Evolutionary conservation across 2,113 vertebrate species (phyloP), one percentile per base, ranked within the genome.

Genomic region (Pygoscelis antarcticus): DNA sequence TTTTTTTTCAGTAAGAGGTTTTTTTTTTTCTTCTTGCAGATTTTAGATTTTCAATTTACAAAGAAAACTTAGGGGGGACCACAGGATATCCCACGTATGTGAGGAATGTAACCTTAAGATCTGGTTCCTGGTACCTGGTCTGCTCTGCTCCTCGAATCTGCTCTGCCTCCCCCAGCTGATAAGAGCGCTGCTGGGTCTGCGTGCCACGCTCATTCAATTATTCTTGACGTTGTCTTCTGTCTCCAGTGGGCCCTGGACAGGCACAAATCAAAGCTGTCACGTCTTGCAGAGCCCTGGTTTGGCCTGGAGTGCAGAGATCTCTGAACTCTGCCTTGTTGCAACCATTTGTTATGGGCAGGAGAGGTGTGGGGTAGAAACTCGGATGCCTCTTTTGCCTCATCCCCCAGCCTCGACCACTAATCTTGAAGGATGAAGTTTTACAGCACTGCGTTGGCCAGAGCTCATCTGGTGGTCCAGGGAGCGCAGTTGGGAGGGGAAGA

Each of bases 61-160:
- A 93, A 80, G 34, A 55, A 82, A 93, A 90, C 87, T 81, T 94
- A 34, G 51, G 46, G 93, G 94, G 40, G 46, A 89, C 78, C 1
- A 1, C 61, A 83, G 90, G 97, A 95, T 97, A 98, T 98, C 82
- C 91, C 79, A 97, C 2, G 69, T 97, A 98, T 98, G 98, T 87
- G 14, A 98, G 94, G 98, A 98, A 98, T 98, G 98, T 87, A 97
- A 94, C 96, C 96, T 93, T 90, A 74, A 87, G 93, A 92, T 76
- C 47, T 60, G 71, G 97, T 94, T 98, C 97, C 97, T 97, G 97
- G 97, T 97, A 98, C 97, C 96, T 95, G 96, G 15, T 91, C 92
- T 94, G 94, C 86, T 96, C 95, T 88, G 94, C 93, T 62, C 90
- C 89, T 30, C 6, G 7, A 89, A 57, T 97, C 94, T 94, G 89